Base-by-base conservation (phyloP, 2,113 vertebrate species). In the Eolophus roseicapilla region DNA sequence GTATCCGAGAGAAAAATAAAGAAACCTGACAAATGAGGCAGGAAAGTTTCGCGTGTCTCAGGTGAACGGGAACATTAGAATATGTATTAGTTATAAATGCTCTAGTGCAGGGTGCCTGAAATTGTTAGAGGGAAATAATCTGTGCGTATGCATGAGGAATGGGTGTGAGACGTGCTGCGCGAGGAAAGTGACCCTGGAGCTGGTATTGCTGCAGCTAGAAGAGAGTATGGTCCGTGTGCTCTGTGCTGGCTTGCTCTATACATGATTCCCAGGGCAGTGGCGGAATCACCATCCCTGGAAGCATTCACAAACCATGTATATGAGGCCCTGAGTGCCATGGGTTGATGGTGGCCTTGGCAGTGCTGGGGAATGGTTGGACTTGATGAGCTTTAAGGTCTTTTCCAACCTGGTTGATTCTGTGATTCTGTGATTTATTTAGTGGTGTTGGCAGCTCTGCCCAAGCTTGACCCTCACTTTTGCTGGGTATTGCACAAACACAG, bases 21-120 rank as follows among this genome's bases (percentile, higher is more conserved):
- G 16, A 80, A 79, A 67, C 39, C 65, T 95, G 90, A 96, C 84
- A 96, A 95, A 94, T 92, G 93, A 96, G 87, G 50, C 69, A 86
- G 92, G 94, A n/a, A 95, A 93, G 92, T 95, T 92, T 79, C 0
- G 6, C 50, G 70, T 77, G 74, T 96, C 94, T 94, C 90, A 92
- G 90, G 94, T 94, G 95, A 92, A 60, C 1, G 9, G 44, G 84
- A 94, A 39, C 83, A 91, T 87, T 94, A 94, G 70, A 90, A 94
- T 94, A 93, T 94, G 91, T 41, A 94, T 93, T 92, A 75, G 85
- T 76, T 85, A 85, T 92, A 96, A 97, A 94, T 57, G 82, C 80
- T 96, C 9, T n/a, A 68, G 77, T 0, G 2, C 68, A 44, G 70
- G 91, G 78, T 71, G 85, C 78, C 91, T 87, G 92, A 90, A 92